Percentiles rank a stretch among this genome's conserved stretches.
phyloP scores from a whole-genome alignment of 2,797 vertebrate genomes.

The Falco cherrug region DNA sequence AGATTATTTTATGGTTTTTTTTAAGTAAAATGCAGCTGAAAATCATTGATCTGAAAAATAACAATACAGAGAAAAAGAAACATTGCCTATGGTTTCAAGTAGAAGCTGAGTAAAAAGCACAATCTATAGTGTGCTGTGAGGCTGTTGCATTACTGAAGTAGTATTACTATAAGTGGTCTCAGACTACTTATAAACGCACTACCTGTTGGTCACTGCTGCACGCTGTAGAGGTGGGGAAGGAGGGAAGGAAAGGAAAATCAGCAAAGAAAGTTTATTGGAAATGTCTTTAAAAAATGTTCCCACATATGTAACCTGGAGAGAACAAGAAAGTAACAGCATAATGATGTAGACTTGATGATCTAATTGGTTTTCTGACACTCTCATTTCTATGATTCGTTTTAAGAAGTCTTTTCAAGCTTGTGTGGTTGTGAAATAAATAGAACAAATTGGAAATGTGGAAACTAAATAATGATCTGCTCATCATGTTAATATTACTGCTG shows the following conservation, averaged over 20 bases:
- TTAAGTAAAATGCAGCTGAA: conserved; percentile 42
- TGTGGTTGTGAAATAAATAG: conserved; percentile 17
- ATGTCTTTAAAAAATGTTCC: background rate
- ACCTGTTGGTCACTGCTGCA: background rate
- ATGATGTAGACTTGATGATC: background rate
- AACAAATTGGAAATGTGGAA: conserved; percentile 22
- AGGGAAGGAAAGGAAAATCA: background rate
- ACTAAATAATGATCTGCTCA: conserved; percentile 13
- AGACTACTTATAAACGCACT: background rate
- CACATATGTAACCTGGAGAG: background rate
- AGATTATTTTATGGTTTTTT: background rate
- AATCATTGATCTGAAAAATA: conserved; percentile 20
- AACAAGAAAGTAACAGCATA: background rate
- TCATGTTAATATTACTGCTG: background rate
- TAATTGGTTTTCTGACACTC: background rate
- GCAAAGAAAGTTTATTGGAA: background rate
- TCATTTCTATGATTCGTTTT: background rate
- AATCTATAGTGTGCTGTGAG: background rate
- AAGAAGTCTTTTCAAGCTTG: conserved; percentile 3
- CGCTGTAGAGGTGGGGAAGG: background rate
- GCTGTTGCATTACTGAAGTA: background rate
- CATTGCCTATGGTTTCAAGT: background rate
- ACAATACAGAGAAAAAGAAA: background rate
- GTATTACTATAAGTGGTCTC: background rate
- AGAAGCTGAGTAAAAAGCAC: background rate